These are phyloP conservation scores for Patella depressa DNA, from an alignment of 2,888 invertebrate species.

Conservation along the genomic window DNA sequence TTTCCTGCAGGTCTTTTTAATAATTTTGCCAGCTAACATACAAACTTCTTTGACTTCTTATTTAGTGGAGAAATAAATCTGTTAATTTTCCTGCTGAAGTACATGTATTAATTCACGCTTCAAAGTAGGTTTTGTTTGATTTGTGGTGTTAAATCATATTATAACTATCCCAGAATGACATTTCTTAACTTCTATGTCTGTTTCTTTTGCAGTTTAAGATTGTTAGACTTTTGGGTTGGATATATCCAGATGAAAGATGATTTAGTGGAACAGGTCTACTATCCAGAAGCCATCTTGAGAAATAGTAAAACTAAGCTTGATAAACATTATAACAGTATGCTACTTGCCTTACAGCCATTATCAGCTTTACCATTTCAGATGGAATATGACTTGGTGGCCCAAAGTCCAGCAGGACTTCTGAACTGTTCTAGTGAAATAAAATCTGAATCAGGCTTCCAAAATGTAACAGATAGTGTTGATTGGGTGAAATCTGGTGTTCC, in stretches of 20 bases:
- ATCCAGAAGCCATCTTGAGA: conserved; percentile 81
- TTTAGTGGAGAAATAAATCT: too few relatives aligned
- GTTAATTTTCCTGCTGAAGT: too few relatives aligned
- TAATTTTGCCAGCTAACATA: too few relatives aligned
- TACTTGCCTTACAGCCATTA: conserved; percentile 84
- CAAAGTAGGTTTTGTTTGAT: too few relatives aligned
- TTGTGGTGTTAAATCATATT: too few relatives aligned
- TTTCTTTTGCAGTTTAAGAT: conserved; percentile 78
- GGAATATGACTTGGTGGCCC: conserved; percentile 72
- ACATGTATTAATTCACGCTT: too few relatives aligned
- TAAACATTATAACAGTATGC: conserved; percentile 80
- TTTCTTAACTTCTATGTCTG: not conserved
- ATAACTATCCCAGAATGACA: not conserved
- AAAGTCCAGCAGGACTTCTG: conserved; percentile 4
- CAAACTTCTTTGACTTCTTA: too few relatives aligned
- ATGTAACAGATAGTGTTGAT: conserved; percentile 10
- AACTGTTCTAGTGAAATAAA: not conserved
- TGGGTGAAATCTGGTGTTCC: not conserved
- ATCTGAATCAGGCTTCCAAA: not conserved
- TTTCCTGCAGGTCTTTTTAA: too few relatives aligned
- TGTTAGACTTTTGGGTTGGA: conserved; percentile 92
- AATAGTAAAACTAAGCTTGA: conserved; percentile 74
- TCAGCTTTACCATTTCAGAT: conserved; percentile 85
- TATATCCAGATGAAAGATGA: conserved; percentile 88
- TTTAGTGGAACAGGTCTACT: conserved; percentile 85